These are phyloP conservation scores for Cephus pulcher DNA, from an alignment of 2,888 invertebrate genomes.

Conservation along the genomic window DNA sequence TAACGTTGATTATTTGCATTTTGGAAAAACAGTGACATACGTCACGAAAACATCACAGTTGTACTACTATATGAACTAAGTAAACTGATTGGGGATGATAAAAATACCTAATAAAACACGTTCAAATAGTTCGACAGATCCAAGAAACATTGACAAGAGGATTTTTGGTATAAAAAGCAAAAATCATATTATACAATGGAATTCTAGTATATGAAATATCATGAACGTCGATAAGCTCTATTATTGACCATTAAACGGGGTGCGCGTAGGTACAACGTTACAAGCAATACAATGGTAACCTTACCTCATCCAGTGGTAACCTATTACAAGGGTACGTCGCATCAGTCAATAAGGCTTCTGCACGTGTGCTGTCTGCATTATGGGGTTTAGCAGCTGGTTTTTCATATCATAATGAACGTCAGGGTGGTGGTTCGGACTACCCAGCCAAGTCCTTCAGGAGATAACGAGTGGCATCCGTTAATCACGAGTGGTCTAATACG, in stretches of 20 bases:
- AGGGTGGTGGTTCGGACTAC: not conserved
- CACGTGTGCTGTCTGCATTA: not conserved
- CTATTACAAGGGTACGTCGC: not conserved
- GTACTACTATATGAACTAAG: not conserved
- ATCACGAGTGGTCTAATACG: constrained; percentile 44
- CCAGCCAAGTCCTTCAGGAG: not conserved
- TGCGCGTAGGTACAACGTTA: not conserved
- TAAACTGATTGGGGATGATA: not conserved
- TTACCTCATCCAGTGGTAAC: not conserved
- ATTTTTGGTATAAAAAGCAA: not conserved
- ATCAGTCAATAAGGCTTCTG: not conserved
- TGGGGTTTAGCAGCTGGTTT: not conserved
- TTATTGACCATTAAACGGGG: not conserved
- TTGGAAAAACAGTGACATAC: not conserved
- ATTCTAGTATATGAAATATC: not conserved
- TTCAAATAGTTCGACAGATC: too few relatives aligned
- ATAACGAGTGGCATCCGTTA: constrained; percentile 36
- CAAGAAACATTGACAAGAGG: not conserved
- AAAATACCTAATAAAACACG: not conserved
- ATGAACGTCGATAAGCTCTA: not conserved
- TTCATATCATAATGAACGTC: not conserved
- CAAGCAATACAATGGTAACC: not conserved
- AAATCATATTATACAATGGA: not conserved
- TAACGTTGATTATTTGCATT: not conserved
- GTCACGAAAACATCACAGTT: not conserved